Evolutionary conservation across 2,888 invertebrate species (phyloP).

Genomic region (Celastrina argiolus): DNA sequence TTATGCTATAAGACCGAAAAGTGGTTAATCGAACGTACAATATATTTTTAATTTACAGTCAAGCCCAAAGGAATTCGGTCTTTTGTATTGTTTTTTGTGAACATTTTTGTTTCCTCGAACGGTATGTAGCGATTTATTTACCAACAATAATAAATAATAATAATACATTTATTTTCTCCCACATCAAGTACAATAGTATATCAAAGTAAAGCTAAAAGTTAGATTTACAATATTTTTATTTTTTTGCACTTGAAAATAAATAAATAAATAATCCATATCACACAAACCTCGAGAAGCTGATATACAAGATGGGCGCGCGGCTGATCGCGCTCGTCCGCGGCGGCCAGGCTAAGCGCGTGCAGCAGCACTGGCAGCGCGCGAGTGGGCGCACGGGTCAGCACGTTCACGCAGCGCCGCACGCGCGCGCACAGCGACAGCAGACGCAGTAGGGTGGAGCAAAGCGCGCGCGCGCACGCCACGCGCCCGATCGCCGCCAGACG

Average conservation of each 20-base stretch:
- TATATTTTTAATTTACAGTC: no score
- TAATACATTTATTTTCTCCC: no score
- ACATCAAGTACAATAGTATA: no score
- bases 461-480: slow-evolving; percentile 89
- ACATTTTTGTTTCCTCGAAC: not conserved
- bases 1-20: no score
- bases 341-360: slow-evolving; percentile 86
- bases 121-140: no score
- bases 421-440: slow-evolving; percentile 94
- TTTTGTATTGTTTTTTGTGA: not conserved
- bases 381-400: slow-evolving; percentile 90
- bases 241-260: no score
- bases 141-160: no score
- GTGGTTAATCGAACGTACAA: no score
- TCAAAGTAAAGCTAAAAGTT: no score
- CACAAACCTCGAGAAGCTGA: slow-evolving; percentile 86
- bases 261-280: no score
- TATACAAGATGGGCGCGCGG: slow-evolving; percentile 90
- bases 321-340: slow-evolving; percentile 78
- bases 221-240: no score
- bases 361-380: slow-evolving; percentile 90
- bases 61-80: no score
- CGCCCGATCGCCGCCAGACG: slow-evolving; percentile 91
- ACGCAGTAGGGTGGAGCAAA: slow-evolving; percentile 93
- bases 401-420: slow-evolving; percentile 91